Conservation (phyloP, 2,113 vertebrate species). For the Ranitomeya imitator region DNA sequence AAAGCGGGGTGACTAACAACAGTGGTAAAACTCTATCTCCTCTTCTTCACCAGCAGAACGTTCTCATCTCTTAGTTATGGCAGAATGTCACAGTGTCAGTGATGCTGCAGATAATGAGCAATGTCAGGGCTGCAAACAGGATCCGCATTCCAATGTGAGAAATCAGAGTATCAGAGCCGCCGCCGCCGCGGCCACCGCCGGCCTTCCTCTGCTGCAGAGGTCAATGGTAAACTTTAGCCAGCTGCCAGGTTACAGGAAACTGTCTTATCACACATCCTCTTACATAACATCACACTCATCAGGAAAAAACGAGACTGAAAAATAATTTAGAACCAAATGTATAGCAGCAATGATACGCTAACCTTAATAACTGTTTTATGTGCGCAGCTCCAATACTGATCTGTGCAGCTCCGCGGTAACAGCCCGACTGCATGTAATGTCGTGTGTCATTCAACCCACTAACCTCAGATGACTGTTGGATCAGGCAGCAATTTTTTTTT, state of each 20-base stretch:
- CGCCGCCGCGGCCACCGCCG: too few relatives aligned
- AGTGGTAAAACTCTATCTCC: not conserved
- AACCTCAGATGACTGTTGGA: too few relatives aligned
- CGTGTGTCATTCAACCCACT: too few relatives aligned
- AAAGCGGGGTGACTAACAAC: not conserved
- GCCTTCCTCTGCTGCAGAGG: not conserved
- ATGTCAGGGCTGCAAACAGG: not conserved
- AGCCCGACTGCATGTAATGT: not conserved
- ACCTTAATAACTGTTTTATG: not conserved
- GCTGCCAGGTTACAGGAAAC: not conserved
- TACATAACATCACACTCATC: not conserved
- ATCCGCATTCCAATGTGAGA: not conserved
- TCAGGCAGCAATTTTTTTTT: too few relatives aligned
- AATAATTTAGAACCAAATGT: too few relatives aligned
- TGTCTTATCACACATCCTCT: not conserved
- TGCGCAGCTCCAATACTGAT: not conserved
- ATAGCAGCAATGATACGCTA: too few relatives aligned
- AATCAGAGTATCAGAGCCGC: constrained; percentile 6
- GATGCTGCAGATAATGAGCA: not conserved
- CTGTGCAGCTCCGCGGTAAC: not conserved
- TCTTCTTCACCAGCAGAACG: not conserved
- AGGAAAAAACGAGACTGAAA: not conserved
- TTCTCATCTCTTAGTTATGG: not conserved
- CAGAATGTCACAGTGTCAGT: not conserved
- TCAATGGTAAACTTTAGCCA: not conserved